Base-by-base conservation (phyloP, 2,888 invertebrate species). In the Polyommatus iphigenia region DNA sequence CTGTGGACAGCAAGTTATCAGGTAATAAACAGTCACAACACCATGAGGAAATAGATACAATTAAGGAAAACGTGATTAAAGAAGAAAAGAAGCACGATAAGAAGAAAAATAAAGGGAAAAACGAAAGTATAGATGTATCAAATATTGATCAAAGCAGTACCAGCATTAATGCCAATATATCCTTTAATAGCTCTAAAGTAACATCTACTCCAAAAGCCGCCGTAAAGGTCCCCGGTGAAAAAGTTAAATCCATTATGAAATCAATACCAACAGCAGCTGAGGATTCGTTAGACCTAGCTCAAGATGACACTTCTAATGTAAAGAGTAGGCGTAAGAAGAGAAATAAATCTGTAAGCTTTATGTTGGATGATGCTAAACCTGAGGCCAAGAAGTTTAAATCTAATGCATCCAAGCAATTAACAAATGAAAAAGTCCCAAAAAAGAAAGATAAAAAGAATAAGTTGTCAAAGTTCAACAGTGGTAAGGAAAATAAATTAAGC, bases 331-430 rank as follows among this genome's bases (percentile, higher is more conserved):
- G 89, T 0, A 91, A 92, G 79, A 93, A 93, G 80, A 87, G 93
- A 59, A 91, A 90, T 78, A 93, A 93, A 80, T 92, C 93, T 0
- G 92, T 92, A 18, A 93, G 93, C 80, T 91, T 92, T 78, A 87
- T 91, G 87, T 83, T 91, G 1, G 91, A 91, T 18, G 92, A 92
- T 1, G 84, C 84, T 79, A 90, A 91, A 76, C 88, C 87, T 80
- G 82, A 89, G 1, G 80, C 86, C 6, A 93, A 93, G 80, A 91
- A 89, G 80, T 87, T 87, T 0, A 92, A 91, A 80, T 89, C 91
- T 24, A 84, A 90, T 79, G 85, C 87, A 46, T 82, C 85, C 2
- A 77, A 84, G 10, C 81, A 81, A 71, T 72, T 59, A 24, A 76
- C 71, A 71, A 77, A 71, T 59, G 7, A n/a, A 67, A 78, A 79